Evolutionary conservation across 2,797 vertebrate species (phyloP), one percentile per base, ranked within the genome.

Genomic region (Enteromius unitaeniatus): DNA sequence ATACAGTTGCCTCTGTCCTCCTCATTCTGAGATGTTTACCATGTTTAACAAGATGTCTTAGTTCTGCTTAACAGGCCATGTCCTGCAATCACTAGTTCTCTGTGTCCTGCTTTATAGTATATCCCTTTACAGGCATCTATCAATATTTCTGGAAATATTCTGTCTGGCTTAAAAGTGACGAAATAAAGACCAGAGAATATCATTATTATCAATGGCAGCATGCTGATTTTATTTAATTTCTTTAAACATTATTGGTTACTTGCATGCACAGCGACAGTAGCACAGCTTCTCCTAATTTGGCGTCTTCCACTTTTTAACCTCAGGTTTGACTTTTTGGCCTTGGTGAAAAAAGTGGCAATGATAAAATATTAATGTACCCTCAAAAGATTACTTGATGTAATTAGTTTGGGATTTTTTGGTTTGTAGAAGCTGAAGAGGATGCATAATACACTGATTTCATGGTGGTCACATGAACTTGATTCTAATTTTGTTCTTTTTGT

Each of bases 401-500:
- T 34, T 6, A 49, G 55, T 60, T 60, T 5, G 51, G 11, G 11
- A 49, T 1, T 73, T n/a, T 73, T 60, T 17, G 5, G 47, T 40
- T 55, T 60, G 6, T 21, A n/a, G 6, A n/a, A 15, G 19, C 13
- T 65, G 11, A n/a, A 31, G 37, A 26, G 23, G 23, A 47, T 26
- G 53, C 8, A 64, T 34, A 42, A 53, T 26, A 21, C 40, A 10
- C 1, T 67, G 31, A 2, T 65, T 51, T 60, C 3, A 72, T n/a
- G 23, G n/a, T 6, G 19, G 60, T 67, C 81, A 75, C 55, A 47
- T 62, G 53, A 45, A 69, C 21, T 15, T 78, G 34, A 40, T 17
- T 31, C n/a, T 65, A 67, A 55, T 68, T 72, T 78, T 26, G n/a
- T 19, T 70, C 23, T 72, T 26, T 68, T 60, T 81, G 34, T 40